Conservation (phyloP, 2,797 vertebrate species). For the Momotus momota region DNA sequence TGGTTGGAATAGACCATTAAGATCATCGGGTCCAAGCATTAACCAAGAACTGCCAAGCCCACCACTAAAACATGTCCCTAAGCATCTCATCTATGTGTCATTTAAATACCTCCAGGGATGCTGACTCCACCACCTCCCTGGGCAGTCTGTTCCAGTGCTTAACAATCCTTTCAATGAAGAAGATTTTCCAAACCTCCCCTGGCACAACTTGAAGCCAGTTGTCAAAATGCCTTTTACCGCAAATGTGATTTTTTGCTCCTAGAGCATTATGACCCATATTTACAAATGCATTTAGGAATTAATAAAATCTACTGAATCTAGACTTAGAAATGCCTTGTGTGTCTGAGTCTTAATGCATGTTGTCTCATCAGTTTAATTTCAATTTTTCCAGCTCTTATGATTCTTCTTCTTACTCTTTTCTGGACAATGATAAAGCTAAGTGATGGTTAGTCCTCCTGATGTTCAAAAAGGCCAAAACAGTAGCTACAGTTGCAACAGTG, state of each 20-base stretch:
- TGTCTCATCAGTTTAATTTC: background rate
- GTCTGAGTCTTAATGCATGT: background rate
- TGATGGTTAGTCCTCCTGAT: background rate
- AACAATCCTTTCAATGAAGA: too few species aligned
- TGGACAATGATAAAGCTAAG: background rate
- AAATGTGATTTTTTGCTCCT: background rate
- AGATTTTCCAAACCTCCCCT: too few species aligned
- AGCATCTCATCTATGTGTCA: too few species aligned
- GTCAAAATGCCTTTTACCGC: background rate
- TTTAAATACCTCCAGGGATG: too few species aligned
- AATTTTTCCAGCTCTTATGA: background rate
- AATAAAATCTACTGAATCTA: background rate
- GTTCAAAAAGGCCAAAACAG: background rate
- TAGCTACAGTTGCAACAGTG: background rate
- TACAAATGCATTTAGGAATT: background rate
- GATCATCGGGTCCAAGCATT: too few species aligned
- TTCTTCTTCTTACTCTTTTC: background rate
- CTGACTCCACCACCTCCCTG: too few species aligned
- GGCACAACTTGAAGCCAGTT: background rate
- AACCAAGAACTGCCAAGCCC: too few species aligned
- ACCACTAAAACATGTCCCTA: too few species aligned
- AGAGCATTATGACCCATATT: background rate
- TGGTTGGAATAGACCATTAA: too few species aligned
- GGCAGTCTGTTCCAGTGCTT: too few species aligned
- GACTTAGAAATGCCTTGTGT: background rate